Percentiles rank a stretch among this genome's conserved stretches.
phyloP scores from a whole-genome alignment of 2,888 invertebrate species.

The Parnassius glacialis region DNA sequence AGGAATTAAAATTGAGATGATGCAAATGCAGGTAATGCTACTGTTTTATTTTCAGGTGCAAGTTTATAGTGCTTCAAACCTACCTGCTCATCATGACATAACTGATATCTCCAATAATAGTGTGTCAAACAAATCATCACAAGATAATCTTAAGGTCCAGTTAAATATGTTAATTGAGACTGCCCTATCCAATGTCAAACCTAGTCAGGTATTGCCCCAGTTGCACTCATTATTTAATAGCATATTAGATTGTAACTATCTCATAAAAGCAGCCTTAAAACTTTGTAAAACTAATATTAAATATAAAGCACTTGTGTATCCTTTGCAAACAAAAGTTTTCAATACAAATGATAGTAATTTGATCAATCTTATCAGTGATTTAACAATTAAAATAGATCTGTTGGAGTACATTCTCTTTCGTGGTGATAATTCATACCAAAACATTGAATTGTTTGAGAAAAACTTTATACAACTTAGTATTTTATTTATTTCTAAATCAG shows the following conservation, averaged over 20 bases:
- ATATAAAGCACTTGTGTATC: constrained; percentile 58
- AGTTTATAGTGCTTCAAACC: constrained; percentile 16
- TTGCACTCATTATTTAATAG: constrained; percentile 54
- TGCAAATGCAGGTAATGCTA: neutral
- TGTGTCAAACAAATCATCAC: constrained; percentile 10
- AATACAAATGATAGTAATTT: constrained; percentile 40
- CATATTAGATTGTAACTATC: constrained; percentile 54
- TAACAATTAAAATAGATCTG: constrained; percentile 66
- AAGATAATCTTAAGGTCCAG: constrained; percentile 50
- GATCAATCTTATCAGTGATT: constrained; percentile 47
- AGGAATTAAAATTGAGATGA: no score
- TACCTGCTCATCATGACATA: constrained; percentile 7
- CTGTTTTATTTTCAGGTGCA: constrained; percentile 20
- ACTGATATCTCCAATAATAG: constrained; percentile 9
- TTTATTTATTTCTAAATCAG: constrained; percentile 60
- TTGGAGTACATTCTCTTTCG: constrained; percentile 67
- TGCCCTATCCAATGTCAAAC: constrained; percentile 33
- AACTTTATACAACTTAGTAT: constrained; percentile 59
- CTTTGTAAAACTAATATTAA: constrained; percentile 53
- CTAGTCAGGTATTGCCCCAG: constrained; percentile 43
- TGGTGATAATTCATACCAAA: constrained; percentile 54
- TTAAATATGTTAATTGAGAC: constrained; percentile 42
- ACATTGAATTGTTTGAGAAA: constrained; percentile 54
- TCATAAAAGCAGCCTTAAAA: constrained; percentile 47
- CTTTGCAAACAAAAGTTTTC: constrained; percentile 58